Conservation (phyloP, 2,888 invertebrate genomes). For the Copidosoma aretas region DNA sequence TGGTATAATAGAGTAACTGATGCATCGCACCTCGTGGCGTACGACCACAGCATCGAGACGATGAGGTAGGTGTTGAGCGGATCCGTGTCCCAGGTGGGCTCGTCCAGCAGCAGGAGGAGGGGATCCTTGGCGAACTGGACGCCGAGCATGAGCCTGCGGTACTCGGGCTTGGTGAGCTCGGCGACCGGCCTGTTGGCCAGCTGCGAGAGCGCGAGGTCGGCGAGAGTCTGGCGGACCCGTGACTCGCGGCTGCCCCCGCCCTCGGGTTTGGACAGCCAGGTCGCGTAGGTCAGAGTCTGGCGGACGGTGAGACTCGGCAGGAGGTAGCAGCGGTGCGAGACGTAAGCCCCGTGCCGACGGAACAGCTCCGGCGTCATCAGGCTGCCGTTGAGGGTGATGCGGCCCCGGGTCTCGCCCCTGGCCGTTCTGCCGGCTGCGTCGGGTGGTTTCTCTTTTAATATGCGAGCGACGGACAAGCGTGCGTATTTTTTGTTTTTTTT, state of each 20-base stretch:
- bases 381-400: constrained; percentile 87
- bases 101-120: constrained; percentile 86
- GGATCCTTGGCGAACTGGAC: constrained; percentile 94
- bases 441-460: too few species aligned
- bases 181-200: constrained; percentile 85
- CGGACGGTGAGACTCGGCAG: constrained; percentile 87
- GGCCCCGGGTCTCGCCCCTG: constrained; percentile 80
- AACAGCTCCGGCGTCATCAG: constrained; percentile 82
- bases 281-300: constrained; percentile 82
- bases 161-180: constrained; percentile 86
- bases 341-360: constrained; percentile 86
- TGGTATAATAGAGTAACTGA: too few species aligned
- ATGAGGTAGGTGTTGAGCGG: constrained; percentile 94
- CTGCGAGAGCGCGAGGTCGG: constrained; percentile 91
- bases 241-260: constrained; percentile 62
- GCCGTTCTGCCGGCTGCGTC: constrained; percentile 73
- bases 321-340: constrained; percentile 84
- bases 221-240: constrained; percentile 90
- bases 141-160: constrained; percentile 87
- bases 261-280: constrained; percentile 63
- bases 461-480: too few species aligned
- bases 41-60: constrained; percentile 90
- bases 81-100: constrained; percentile 93
- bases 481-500: too few species aligned
- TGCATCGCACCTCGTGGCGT: constrained; percentile 73